phyloP scores from a whole-genome alignment of 2,888 invertebrate species.

The Lampropteryx suffumata region DNA sequence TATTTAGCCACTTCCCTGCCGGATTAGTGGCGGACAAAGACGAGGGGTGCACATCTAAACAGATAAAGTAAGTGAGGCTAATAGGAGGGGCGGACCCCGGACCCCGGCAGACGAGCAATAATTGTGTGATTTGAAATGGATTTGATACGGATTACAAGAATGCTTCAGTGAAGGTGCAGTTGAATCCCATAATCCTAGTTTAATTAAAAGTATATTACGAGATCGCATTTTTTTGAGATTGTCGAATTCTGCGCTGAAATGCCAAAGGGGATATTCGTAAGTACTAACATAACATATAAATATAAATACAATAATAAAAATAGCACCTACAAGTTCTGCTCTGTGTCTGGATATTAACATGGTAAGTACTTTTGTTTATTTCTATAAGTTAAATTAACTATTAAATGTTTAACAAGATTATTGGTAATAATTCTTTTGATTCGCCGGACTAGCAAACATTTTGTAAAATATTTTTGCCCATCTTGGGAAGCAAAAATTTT shows the following conservation, averaged over 20 bases:
- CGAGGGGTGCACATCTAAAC: conserved; percentile 59
- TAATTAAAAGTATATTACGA: conserved; percentile 39
- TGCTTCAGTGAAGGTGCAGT: conserved; percentile 38
- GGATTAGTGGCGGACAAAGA: conserved; percentile 74
- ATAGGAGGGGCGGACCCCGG: conserved; percentile 74
- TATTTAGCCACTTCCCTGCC: conserved; percentile 81
- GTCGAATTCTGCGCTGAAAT: background rate
- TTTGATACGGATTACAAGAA: conserved; percentile 64
- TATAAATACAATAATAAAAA: no score
- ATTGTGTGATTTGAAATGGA: conserved; percentile 70
- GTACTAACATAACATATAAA: no score
- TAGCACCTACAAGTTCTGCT: no score
- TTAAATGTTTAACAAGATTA: no score
- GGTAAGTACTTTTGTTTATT: no score
- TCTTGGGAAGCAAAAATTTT: no score
- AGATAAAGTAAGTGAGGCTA: conserved; percentile 72
- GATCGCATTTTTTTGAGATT: no score
- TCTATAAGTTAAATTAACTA: no score
- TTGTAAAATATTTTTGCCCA: no score
- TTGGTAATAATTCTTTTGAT: no score
- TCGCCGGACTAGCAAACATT: no score
- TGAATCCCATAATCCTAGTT: conserved; percentile 34
- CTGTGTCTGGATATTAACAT: no score
- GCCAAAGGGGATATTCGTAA: background rate
- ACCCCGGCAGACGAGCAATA: conserved; percentile 57